These are phyloP conservation scores for Idaea dimidiata DNA, from an alignment of 2,888 invertebrate species.

Conservation along the genomic window DNA sequence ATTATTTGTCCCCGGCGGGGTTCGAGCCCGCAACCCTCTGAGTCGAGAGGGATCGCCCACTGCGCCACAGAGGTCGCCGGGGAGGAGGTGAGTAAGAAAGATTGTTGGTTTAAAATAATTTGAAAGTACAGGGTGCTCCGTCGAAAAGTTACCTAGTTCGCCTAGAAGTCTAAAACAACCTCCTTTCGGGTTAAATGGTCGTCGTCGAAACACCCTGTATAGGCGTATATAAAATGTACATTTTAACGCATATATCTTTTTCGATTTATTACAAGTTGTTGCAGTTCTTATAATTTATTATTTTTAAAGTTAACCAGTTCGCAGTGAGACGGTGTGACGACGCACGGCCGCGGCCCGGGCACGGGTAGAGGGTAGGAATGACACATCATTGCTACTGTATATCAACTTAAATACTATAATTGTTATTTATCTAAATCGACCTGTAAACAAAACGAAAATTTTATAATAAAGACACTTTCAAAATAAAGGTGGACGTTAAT, in stretches of 20 bases:
- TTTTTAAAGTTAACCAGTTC: not conserved
- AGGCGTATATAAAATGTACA: not conserved
- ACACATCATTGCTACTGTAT: constrained; percentile 49
- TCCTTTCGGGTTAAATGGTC: too few relatives aligned
- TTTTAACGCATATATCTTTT: not conserved
- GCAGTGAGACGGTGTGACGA: constrained; percentile 11
- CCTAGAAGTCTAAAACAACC: too few relatives aligned
- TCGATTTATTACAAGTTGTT: not conserved
- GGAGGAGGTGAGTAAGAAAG: not conserved
- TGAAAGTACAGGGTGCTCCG: too few relatives aligned
- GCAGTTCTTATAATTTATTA: not conserved
- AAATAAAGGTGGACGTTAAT: too few relatives aligned
- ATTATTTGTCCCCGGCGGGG: too few relatives aligned
- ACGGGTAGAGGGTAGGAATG: constrained; percentile 43
- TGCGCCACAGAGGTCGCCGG: too few relatives aligned
- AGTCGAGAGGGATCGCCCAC: too few relatives aligned
- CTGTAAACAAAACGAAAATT: constrained; percentile 46
- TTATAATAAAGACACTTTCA: constrained; percentile 12
- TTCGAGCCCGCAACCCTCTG: too few relatives aligned
- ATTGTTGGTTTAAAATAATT: not conserved
- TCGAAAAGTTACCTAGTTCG: too few relatives aligned
- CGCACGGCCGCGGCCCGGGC: constrained; percentile 33
- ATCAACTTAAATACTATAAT: constrained; percentile 44
- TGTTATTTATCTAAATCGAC: constrained; percentile 81
- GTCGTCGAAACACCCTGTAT: too few relatives aligned